These are phyloP conservation scores for Pygoscelis adeliae DNA, from an alignment of 2,113 vertebrate species.

Conservation along the genomic window DNA sequence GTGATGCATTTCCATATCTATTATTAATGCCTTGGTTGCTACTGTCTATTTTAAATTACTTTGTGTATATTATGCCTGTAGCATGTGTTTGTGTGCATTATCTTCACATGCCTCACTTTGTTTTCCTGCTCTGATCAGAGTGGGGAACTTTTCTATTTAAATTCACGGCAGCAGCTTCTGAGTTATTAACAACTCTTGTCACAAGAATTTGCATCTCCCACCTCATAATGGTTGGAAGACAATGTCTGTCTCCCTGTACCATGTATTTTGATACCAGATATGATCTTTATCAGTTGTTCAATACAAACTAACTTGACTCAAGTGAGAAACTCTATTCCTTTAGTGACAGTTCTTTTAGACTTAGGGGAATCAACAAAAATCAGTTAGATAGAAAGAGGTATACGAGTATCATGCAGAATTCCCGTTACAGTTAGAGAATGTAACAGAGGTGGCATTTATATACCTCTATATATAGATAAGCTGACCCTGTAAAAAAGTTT, in stretches of 20 bases:
- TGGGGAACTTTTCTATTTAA: background rate
- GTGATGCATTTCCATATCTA: background rate
- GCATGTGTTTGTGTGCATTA: background rate
- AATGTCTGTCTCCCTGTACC: background rate
- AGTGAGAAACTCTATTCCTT: background rate
- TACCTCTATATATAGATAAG: background rate
- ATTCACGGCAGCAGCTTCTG: background rate
- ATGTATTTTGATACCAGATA: background rate
- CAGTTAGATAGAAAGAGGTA: background rate
- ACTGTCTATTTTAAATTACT: background rate
- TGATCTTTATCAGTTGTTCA: background rate
- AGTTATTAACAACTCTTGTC: background rate
- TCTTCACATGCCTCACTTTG: constrained; percentile 26
- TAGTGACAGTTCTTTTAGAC: background rate
- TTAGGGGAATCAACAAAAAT: background rate
- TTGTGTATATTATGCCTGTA: background rate
- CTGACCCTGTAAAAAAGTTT: background rate
- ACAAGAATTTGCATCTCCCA: constrained; percentile 13
- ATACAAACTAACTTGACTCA: background rate
- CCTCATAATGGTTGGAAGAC: background rate
- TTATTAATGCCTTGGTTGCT: constrained; percentile 31
- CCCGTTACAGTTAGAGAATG: background rate
- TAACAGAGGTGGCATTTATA: background rate
- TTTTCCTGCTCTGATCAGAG: background rate
- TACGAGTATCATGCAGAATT: background rate